Evolutionary conservation across 2,113 vertebrate genomes (phyloP).

Genomic region (Corythornis cristatus): DNA sequence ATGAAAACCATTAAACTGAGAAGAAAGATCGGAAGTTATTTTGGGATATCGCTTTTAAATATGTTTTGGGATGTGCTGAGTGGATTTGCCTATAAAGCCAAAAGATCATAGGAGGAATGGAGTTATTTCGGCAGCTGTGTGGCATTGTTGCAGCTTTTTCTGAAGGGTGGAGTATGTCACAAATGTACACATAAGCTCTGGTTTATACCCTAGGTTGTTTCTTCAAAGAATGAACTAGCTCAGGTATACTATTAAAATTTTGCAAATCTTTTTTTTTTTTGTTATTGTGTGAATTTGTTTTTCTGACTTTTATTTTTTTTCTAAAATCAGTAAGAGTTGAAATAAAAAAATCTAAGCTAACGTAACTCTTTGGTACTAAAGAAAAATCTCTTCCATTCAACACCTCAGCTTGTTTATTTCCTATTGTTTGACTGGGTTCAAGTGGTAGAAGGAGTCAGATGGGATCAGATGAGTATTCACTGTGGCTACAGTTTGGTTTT

Average conservation of each 20-base stretch:
- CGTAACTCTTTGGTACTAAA: background rate
- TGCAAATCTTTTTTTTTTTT: background rate
- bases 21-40: background rate
- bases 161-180: background rate
- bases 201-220: background rate
- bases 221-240: background rate
- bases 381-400: background rate
- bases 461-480: background rate
- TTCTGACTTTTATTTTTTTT: background rate
- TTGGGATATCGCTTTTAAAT: background rate
- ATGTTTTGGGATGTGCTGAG: background rate
- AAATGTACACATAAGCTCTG: background rate
- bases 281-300: background rate
- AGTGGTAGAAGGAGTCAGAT: background rate
- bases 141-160: background rate
- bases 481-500: background rate
- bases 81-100: conserved; percentile 1
- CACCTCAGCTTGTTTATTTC: background rate
- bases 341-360: background rate
- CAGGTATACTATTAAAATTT: background rate
- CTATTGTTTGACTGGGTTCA: background rate
- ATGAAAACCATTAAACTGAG: background rate
- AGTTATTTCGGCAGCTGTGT: background rate
- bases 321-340: background rate
- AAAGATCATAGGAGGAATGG: background rate